Evolutionary conservation across 2,797 vertebrate genomes (phyloP).

Genomic region (Lemur catta): DNA sequence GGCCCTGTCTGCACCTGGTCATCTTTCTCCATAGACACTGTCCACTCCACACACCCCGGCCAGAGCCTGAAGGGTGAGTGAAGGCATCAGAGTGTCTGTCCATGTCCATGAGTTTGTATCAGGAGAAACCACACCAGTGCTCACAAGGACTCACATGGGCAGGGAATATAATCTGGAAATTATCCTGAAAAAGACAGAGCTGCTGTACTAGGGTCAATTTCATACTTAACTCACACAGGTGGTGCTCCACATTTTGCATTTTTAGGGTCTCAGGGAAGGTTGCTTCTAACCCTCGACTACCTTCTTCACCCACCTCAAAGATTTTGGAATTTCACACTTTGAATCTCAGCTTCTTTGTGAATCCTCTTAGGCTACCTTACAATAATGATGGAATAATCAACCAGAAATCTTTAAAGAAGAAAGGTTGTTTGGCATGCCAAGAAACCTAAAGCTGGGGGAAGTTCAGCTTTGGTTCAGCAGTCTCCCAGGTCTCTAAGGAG

Average conservation of each 20-base stretch:
- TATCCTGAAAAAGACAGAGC: not conserved
- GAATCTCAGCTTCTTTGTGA: not conserved
- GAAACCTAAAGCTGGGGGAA: not conserved
- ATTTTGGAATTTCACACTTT: not conserved
- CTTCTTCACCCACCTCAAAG: not conserved
- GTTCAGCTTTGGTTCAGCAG: not conserved
- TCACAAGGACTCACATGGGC: not conserved
- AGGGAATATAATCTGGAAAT: too few relatives aligned
- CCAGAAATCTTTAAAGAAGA: not conserved
- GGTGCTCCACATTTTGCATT: not conserved
- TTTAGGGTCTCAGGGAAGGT: not conserved
- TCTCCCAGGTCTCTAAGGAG: not conserved
- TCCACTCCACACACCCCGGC: not conserved
- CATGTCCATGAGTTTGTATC: not conserved
- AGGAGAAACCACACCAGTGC: not conserved
- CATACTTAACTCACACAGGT: not conserved
- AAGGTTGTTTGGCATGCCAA: not conserved
- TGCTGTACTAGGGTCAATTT: too few relatives aligned
- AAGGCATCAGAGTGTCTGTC: not conserved
- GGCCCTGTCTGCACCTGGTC: not conserved
- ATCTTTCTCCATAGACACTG: not conserved
- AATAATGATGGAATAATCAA: not conserved
- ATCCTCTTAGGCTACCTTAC: not conserved
- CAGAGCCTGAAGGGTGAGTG: not conserved
- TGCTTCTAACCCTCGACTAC: not conserved